A percentile compares a stretch with the other conserved stretches of the same genome.
These are phyloP conservation scores for Hyaena hyaena DNA, from an alignment of 2,113 vertebrate species.

Conservation along the genomic window DNA sequence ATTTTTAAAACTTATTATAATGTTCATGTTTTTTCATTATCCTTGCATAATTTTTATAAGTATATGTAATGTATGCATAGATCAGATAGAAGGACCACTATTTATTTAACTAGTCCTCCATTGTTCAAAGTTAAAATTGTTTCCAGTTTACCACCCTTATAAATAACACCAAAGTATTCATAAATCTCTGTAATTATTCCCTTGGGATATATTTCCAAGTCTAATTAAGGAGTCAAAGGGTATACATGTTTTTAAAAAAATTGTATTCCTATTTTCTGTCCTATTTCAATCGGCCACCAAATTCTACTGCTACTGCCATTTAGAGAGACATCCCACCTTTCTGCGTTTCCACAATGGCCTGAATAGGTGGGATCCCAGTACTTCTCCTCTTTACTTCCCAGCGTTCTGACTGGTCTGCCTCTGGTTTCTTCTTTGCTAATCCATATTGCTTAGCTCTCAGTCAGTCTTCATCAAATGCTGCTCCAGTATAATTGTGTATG, in stretches of 20 bases:
- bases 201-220: not conserved
- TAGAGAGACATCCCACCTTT: not conserved
- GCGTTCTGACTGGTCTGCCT: not conserved
- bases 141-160: not conserved
- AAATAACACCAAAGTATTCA: constrained; percentile 42
- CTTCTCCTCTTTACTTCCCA: not conserved
- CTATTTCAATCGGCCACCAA: not conserved
- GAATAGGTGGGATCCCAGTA: not conserved
- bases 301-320: not conserved
- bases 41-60: not conserved
- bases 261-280: not conserved
- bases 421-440: not conserved
- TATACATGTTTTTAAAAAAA: not conserved
- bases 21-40: not conserved
- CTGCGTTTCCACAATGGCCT: not conserved
- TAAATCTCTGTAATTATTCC: constrained; percentile 6
- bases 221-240: not conserved
- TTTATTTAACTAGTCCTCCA: not conserved
- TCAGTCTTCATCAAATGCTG: not conserved
- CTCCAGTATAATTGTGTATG: not conserved
- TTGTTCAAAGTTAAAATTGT: constrained; percentile 34
- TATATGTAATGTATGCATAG: not conserved
- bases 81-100: not conserved
- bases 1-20: not conserved
- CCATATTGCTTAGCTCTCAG: not conserved